phyloP scores from a whole-genome alignment of 2,113 vertebrate species.

The Sardina pilchardus region DNA sequence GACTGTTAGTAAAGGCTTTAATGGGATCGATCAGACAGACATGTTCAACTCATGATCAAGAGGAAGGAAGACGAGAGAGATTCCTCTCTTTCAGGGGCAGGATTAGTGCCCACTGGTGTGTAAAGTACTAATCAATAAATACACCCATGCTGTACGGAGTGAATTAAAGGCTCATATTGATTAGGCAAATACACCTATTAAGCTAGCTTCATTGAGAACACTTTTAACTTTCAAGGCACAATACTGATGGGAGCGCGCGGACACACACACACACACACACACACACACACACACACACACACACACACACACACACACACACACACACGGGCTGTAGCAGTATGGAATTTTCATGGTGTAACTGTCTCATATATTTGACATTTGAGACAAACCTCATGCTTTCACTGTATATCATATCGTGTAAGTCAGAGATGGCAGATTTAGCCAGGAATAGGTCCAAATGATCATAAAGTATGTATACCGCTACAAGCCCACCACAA shows the following conservation, averaged over 20 bases:
- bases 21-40: not conserved
- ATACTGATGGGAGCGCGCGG: not conserved
- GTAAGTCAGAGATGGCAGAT: too few species aligned
- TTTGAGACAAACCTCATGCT: too few species aligned
- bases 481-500: not conserved
- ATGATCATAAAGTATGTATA: too few species aligned
- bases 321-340: too few species aligned
- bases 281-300: not conserved
- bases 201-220: not conserved
- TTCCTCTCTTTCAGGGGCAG: not conserved
- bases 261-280: not conserved
- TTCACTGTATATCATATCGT: too few species aligned
- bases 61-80: not conserved
- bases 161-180: not conserved
- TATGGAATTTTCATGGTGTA: too few species aligned
- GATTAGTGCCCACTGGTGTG: not conserved
- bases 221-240: not conserved
- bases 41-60: not conserved
- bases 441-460: too few species aligned
- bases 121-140: not conserved
- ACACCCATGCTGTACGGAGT: not conserved
- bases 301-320: not conserved
- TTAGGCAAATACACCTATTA: not conserved
- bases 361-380: too few species aligned
- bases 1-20: not conserved